Base-by-base conservation (phyloP, 2,113 vertebrate species). In the Jacana jacana region DNA sequence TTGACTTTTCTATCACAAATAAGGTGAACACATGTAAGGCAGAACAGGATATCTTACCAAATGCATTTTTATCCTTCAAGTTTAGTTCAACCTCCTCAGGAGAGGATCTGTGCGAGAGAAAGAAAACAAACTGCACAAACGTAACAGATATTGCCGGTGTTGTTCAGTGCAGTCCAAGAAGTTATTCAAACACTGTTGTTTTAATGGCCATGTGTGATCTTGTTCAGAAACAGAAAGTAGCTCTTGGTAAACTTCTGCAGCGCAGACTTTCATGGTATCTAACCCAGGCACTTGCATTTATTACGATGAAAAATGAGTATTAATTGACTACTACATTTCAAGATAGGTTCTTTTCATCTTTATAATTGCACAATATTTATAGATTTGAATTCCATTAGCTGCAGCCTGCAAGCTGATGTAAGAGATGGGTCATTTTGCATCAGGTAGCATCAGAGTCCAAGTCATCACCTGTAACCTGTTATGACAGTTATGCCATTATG, bases 401-500 rank as follows among this genome's bases (percentile, higher is more conserved):
- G 64, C 63, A 83, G 80, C 20, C 10, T 44, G 39, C 22, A 92
- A 90, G 64, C 10, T 91, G 35, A 95, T 93, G 54, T 57, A 94
- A 86, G 30, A 77, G 89, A 81, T 63, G 37, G 73, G 71, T 70
- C 61, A 88, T 89, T 97, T 97, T 97, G 42, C 33, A 72, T 91
- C 80, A 96, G 61, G 27, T 91, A 91, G 10, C 79, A 75, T 82
- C 72, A 95, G 69, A 94, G 85, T 94, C 27, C 30, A 39, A 58
- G 77, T 55, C 27, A 57, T 72, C 68, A 79, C 64, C 70, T 35
- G 11, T 92, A 95, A 96, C 35, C 86, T 95, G 73, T 24, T 78
- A 46, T 93, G 94, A 96, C 75, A 94, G 86, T 88, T 92, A 92
- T 49, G 60, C 60, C 35, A 40, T 95, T 94, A 95, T 88, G 84